phyloP scores from a whole-genome alignment of 2,797 vertebrate species.

The Streptopelia turtur region DNA sequence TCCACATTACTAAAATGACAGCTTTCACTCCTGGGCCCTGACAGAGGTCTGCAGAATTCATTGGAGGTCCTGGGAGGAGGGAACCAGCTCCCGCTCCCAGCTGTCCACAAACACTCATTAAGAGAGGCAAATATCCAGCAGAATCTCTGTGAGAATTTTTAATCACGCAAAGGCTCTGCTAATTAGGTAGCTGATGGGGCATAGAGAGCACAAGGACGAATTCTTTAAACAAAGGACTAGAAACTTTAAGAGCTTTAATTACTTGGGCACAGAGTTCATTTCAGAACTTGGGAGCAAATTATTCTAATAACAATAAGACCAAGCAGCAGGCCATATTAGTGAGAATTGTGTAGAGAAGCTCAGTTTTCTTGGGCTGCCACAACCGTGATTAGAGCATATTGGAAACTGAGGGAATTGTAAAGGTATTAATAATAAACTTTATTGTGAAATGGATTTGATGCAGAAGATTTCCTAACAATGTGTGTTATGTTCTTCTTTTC shows the following conservation, averaged over 20 bases:
- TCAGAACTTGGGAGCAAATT: constrained; percentile 98
- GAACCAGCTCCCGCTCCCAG: constrained; percentile 91
- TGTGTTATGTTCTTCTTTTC: neutral
- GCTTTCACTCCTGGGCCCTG: constrained; percentile 98
- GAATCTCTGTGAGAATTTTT: constrained; percentile 99
- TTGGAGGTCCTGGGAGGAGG: constrained; percentile 91
- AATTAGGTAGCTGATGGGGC: constrained; percentile 99
- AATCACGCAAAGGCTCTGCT: constrained; percentile 97
- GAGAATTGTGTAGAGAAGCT: constrained; percentile 90
- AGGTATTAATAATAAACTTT: constrained; percentile 38
- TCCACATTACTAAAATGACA: constrained; percentile 96
- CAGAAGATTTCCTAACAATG: neutral
- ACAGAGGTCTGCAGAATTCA: constrained; percentile 95
- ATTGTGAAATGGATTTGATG: constrained; percentile 39
- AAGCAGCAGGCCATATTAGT: constrained; percentile 90
- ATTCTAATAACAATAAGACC: constrained; percentile 96
- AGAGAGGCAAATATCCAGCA: constrained; percentile 98
- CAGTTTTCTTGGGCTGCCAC: constrained; percentile 87
- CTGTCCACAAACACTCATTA: constrained; percentile 99
- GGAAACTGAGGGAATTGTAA: constrained; percentile 22
- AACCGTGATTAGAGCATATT: neutral
- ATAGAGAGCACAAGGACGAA: constrained; percentile 99
- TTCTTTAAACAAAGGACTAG: constrained; percentile 99
- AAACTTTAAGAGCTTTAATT: constrained; percentile 99
- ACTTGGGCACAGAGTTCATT: constrained; percentile 99